Base-by-base conservation (phyloP, 2,888 invertebrate species). In the Leptopilina syphax region DNA sequence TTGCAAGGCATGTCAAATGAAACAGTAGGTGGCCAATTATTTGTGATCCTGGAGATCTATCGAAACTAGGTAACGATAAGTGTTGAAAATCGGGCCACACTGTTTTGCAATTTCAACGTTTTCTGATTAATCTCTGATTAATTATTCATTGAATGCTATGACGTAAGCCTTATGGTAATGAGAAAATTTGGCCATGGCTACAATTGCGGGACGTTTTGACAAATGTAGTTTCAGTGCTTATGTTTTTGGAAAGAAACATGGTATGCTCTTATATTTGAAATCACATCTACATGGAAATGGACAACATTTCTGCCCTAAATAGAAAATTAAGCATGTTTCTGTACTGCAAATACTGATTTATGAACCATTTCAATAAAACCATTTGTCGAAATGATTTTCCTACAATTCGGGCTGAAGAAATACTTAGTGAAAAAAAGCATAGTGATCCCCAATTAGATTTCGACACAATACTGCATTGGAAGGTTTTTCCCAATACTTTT, bases 21-120 rank as follows among this genome's bases (percentile, higher is more conserved):
- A 87, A 84, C 87, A 86, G 86, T 86, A 87, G 86, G 83, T 84
- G 84, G 83, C 82, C 85, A 84, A 83, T 85, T 84, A 85, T 83
- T 85, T 84, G 84, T 34, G 79, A 67, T 77, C 77, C 67, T 41
- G 41, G 54, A 66, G 65, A 34, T 44, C 60, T 77, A 77, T 77
- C 18, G 60, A 47, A 77, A 77, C 77, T 65, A 57, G 77, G 65
- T 77, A 65, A 47, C 77, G 47, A 65, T 65, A 63, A 77, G 73
- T 73, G 73, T 54, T 57, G 34, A 73, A 57, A 73, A 73, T 57
- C 57, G 73, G 73, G 73, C 73, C 73, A 73, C 18, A 34, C 73
- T 73, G 73, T 73, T 57, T 73, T 73, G 65, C 63, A 77, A 63
- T 77, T 77, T 41, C 47, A 65, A 65, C 77, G 27, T 34, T 57